Percentiles rank a stretch among this genome's conserved stretches.
Evolutionary conservation across 2,888 invertebrate genomes (phyloP).

Genomic region (Aradus depressus): DNA sequence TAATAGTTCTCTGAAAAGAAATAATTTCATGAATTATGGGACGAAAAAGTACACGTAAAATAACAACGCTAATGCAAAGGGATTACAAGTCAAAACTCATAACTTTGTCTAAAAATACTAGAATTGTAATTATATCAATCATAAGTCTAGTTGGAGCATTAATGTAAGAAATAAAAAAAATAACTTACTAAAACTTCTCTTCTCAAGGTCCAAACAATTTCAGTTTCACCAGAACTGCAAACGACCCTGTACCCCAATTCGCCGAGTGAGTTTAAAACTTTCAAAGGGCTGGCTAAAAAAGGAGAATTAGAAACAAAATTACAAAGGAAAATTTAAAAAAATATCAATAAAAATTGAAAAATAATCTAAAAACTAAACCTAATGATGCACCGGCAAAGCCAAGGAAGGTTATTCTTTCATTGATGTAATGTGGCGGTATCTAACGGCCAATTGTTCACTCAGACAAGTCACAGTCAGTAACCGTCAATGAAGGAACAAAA

Average conservation of each 20-base stretch:
- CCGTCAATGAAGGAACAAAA: too few species aligned
- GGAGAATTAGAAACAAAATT: constrained; percentile 1
- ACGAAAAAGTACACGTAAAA: neutral
- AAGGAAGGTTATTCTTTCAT: too few species aligned
- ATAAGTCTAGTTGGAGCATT: neutral
- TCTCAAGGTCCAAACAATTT: constrained; percentile 73
- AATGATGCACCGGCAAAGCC: too few species aligned
- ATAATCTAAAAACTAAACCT: too few species aligned
- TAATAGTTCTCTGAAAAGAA: constrained; percentile 10
- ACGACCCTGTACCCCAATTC: constrained; percentile 68
- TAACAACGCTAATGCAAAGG: neutral
- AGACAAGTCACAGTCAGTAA: too few species aligned
- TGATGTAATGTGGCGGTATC: too few species aligned
- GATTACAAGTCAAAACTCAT: neutral
- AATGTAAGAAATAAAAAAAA: constrained; percentile 1
- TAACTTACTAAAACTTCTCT: constrained; percentile 42
- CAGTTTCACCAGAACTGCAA: constrained; percentile 66
- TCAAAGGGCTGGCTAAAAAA: constrained; percentile 48
- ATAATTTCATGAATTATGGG: neutral
- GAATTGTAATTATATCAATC: neutral
- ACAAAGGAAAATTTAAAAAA: too few species aligned
- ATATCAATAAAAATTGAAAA: too few species aligned
- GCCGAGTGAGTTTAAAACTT: constrained; percentile 60
- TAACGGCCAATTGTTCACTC: too few species aligned
- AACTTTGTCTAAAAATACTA: neutral